Evolutionary conservation across 2,113 vertebrate species (phyloP).

Genomic region (Actinemys pallida): DNA sequence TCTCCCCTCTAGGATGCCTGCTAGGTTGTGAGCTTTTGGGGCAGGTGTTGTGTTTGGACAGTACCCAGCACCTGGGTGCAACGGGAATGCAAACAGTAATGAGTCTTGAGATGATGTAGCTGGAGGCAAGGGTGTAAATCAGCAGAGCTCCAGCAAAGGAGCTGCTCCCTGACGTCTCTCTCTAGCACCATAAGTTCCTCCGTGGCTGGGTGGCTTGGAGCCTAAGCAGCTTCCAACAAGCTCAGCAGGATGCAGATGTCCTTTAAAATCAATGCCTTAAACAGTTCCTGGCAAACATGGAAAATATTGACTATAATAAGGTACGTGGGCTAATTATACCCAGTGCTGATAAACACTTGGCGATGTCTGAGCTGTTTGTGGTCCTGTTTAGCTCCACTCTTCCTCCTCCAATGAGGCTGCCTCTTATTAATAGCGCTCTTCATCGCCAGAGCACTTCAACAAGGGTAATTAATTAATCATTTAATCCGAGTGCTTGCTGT

Average conservation of each 20-base stretch:
- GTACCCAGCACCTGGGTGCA: background rate
- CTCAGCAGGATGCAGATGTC: background rate
- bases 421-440: background rate
- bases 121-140: background rate
- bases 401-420: background rate
- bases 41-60: background rate
- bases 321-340: background rate
- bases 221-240: background rate
- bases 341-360: background rate
- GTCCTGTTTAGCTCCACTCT: constrained; percentile 5
- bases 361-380: background rate
- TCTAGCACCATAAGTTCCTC: background rate
- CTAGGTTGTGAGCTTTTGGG: background rate
- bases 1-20: background rate
- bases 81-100: background rate
- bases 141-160: background rate
- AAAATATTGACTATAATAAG: background rate
- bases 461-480: background rate
- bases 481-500: background rate
- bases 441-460: background rate
- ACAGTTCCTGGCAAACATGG: background rate
- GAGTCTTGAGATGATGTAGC: background rate
- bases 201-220: background rate
- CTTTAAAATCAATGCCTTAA: background rate
- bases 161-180: background rate